These are phyloP conservation scores for Poeciliopsis gracilis DNA, from an alignment of 2,797 vertebrate genomes.

Conservation along the genomic window DNA sequence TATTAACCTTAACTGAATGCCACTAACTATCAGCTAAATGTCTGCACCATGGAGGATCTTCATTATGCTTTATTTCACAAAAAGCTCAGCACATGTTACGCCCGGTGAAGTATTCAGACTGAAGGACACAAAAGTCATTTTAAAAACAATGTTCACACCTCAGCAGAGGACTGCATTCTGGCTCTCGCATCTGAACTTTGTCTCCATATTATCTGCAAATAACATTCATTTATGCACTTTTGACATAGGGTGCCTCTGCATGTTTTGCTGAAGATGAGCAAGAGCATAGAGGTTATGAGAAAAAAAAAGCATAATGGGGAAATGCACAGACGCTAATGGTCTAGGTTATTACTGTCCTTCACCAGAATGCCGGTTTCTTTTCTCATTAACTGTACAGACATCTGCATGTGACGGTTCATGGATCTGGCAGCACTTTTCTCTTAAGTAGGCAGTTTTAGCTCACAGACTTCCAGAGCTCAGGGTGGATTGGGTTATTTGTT, in stretches of 20 bases:
- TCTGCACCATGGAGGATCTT: conserved; percentile 37
- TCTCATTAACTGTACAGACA: conserved; percentile 49
- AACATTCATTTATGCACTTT: not conserved
- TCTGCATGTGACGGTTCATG: conserved; percentile 56
- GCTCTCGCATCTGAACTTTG: conserved; percentile 67
- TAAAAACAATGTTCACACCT: conserved; percentile 42
- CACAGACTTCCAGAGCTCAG: conserved; percentile 12
- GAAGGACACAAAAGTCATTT: conserved; percentile 63
- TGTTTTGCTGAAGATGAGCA: conserved; percentile 6
- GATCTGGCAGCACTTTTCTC: conserved; percentile 40
- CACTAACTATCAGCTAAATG: conserved; percentile 39
- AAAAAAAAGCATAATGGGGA: conserved; percentile 6
- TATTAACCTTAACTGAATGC: conserved; percentile 36
- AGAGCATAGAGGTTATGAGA: not conserved
- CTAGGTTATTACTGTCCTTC: conserved; percentile 35
- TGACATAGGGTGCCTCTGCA: not conserved
- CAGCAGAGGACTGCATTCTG: conserved; percentile 46
- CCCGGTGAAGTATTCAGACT: conserved; percentile 60
- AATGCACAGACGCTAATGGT: conserved; percentile 31
- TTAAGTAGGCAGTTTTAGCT: conserved; percentile 36
- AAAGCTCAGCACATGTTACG: conserved; percentile 17
- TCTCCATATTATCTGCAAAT: conserved; percentile 38
- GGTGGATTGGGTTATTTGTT: conserved; percentile 22
- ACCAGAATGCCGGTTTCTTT: conserved; percentile 21
- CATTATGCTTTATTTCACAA: conserved; percentile 32